These are phyloP conservation scores for Acropternis orthonyx DNA, from an alignment of 2,797 vertebrate genomes.

Conservation along the genomic window DNA sequence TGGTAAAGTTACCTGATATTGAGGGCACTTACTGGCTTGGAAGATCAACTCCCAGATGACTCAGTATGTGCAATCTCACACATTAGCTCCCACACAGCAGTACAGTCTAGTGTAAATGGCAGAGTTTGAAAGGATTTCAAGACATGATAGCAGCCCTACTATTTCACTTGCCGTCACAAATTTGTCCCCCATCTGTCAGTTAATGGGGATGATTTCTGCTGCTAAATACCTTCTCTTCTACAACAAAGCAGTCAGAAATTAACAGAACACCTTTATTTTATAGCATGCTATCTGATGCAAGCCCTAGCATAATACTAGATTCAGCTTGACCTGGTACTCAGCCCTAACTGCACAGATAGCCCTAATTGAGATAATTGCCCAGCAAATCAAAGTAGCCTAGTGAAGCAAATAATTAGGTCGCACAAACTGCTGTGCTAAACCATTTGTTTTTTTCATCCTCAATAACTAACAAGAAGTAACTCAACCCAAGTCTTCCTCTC, in stretches of 20 bases:
- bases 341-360: background rate
- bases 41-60: background rate
- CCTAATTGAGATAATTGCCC: constrained; percentile 44
- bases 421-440: constrained; percentile 20
- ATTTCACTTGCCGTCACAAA: background rate
- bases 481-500: background rate
- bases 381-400: constrained; percentile 51
- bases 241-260: background rate
- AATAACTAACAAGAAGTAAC: background rate
- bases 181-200: background rate
- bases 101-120: no score
- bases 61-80: background rate
- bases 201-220: background rate
- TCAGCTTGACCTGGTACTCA: background rate
- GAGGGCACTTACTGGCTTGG: background rate
- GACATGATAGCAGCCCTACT: background rate
- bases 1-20: background rate
- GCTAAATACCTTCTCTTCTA: background rate
- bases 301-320: background rate
- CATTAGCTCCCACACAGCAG: background rate
- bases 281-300: background rate
- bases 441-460: background rate
- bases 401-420: constrained; percentile 45
- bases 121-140: background rate
- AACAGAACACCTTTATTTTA: background rate